Percentiles rank a stretch among this genome's conserved stretches.
Evolutionary conservation across 2,113 vertebrate genomes (phyloP).

Genomic region (Myxocyprinus asiaticus): DNA sequence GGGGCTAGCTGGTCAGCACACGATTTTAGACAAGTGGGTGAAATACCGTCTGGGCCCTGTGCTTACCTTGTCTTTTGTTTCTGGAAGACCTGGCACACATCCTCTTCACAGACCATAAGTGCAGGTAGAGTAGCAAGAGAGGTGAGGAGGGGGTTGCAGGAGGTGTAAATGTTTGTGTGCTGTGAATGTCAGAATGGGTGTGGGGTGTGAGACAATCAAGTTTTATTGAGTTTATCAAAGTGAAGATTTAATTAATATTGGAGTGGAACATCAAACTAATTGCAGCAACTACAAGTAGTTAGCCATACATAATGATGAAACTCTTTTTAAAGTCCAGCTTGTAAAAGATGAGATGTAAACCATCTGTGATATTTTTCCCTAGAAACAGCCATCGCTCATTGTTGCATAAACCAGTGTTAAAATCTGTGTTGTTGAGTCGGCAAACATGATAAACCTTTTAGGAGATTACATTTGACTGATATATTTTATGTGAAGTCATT

Average conservation of each 20-base stretch:
- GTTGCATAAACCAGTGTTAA: constrained; percentile 3
- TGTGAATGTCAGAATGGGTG: no score
- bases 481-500: constrained; percentile 36
- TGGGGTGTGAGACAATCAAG: neutral
- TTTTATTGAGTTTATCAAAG: neutral
- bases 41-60: no score
- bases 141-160: no score
- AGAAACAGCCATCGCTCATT: constrained; percentile 18
- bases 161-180: no score
- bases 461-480: constrained; percentile 33
- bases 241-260: neutral
- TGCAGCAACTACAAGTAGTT: neutral
- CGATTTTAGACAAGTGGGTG: no score
- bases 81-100: no score
- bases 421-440: neutral
- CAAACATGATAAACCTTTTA: constrained; percentile 27
- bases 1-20: no score
- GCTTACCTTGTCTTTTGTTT: no score
- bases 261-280: neutral
- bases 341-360: neutral
- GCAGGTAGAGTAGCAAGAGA: no score
- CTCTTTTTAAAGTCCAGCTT: neutral
- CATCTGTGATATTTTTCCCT: constrained; percentile 7
- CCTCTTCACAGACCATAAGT: no score
- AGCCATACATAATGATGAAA: constrained; percentile 16